A percentile compares a stretch with the other conserved stretches of the same genome.
Evolutionary conservation across 2,797 vertebrate genomes (phyloP).

Genomic region (Pelodytes ibericus): DNA sequence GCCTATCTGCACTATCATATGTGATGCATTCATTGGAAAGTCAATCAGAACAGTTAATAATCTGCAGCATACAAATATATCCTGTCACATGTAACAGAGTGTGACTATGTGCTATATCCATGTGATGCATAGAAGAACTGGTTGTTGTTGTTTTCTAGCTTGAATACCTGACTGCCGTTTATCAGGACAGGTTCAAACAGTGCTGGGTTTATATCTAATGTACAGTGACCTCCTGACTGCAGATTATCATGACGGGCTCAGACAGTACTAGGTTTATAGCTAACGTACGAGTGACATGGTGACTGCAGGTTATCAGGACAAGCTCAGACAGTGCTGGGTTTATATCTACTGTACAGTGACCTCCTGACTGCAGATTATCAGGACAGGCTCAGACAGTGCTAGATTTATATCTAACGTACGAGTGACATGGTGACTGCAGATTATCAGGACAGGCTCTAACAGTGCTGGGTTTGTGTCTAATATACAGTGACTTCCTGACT

Average conservation of each 20-base stretch:
- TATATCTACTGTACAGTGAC: background rate
- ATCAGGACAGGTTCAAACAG: background rate
- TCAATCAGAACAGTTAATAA: constrained; percentile 2
- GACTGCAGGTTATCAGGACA: constrained; percentile 6
- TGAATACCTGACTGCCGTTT: too few species aligned
- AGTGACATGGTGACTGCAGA: background rate
- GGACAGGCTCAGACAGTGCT: background rate
- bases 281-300: background rate
- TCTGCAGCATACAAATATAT: background rate
- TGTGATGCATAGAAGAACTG: background rate
- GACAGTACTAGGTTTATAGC: background rate
- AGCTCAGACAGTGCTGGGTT: background rate
- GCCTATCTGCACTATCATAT: background rate
- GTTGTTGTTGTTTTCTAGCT: background rate
- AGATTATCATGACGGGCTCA: background rate
- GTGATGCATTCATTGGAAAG: constrained; percentile 5
- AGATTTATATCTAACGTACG: background rate
- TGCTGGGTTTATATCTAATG: background rate
- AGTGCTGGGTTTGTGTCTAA: background rate
- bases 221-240: background rate
- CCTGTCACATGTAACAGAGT: constrained; percentile 27
- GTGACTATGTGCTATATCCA: background rate
- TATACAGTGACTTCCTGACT: background rate
- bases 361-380: background rate
- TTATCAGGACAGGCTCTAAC: background rate